phyloP scores from a whole-genome alignment of 2,888 invertebrate species.

The Petrolisthes manimaculis region DNA sequence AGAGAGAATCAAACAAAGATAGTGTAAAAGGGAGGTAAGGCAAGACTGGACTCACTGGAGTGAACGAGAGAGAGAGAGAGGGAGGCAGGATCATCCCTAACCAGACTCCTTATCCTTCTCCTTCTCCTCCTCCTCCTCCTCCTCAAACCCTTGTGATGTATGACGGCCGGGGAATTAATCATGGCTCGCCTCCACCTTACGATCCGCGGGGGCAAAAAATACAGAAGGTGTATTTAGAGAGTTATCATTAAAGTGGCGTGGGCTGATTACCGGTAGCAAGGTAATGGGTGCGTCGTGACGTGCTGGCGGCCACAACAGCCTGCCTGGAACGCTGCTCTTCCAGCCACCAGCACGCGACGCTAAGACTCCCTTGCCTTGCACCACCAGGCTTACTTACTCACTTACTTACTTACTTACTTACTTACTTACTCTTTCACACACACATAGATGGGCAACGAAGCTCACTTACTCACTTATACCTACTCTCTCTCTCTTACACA shows the following conservation, averaged over 20 bases:
- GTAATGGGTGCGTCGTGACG: slow-evolving; percentile 48
- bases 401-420: background rate
- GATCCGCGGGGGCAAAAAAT: slow-evolving; percentile 19
- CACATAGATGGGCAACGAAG: too few species aligned
- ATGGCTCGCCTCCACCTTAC: slow-evolving; percentile 5
- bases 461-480: background rate
- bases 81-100: background rate
- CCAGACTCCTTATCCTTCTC: slow-evolving; percentile 7
- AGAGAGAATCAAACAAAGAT: too few species aligned
- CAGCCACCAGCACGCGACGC: slow-evolving; percentile 34
- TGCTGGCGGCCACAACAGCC: slow-evolving; percentile 20
- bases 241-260: slow-evolving; percentile 54
- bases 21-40: too few species aligned
- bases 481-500: too few species aligned
- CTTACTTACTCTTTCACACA: background rate
- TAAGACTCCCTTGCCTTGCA: background rate
- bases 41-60: too few species aligned
- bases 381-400: background rate
- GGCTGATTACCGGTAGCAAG: slow-evolving; percentile 51
- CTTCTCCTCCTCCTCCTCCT: background rate
- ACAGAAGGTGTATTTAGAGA: slow-evolving; percentile 50
- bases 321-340: slow-evolving; percentile 11
- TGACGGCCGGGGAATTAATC: slow-evolving; percentile 35
- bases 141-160: slow-evolving; percentile 38
- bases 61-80: too few species aligned